Evolutionary conservation across 30 jellyfish, hydroid and myxozoan species (phyloP), one percentile per base, ranked within the genome.

Genomic region (Turritopsis dohrnii): DNA sequence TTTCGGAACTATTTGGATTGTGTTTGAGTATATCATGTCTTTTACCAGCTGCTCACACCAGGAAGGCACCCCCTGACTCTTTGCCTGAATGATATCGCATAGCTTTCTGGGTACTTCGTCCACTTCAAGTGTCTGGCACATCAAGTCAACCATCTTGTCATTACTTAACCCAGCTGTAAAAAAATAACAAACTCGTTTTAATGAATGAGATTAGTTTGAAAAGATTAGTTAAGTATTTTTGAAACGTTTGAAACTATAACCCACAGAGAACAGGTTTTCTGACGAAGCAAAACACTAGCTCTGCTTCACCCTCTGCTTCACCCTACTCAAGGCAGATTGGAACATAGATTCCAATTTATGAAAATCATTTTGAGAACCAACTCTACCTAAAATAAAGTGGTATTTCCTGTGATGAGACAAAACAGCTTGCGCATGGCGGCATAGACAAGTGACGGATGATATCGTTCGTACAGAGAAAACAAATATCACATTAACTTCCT

Each of bases 41-140:
- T 87, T 83, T 28, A 90, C 84, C 31, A 87, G 79, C 72, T 86
- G 94, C 65, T 90, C 97, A 65, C 97, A 90, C 94, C 90, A 86
- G 53, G 97, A 90, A 0, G 97, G 97, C 13, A 86, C 87, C 26
- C 97, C 97, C 21, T 86, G 84, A 71, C 94, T 82, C 21, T 79
- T 77, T 31, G 83, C 13, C 28, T 88, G 85, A 27, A 90, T 83
- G 21, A 90, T 74, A 25, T 71, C 89, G 65, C 83, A 89, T 0
- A 90, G 88, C 52, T 60, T 52, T 72, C 65, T 83, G 24, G 97
- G 97, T 71, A 90, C 72, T 52, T 85, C 89, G 52, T 75, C 66
- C 18, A 82, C 97, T 31, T 84, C 83, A 25, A 90, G 84, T 80
- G 87, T 8, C 66, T 90, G 97, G 79, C 97, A 90, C 18, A 93